Percentiles rank a stretch among this genome's conserved stretches.
Evolutionary conservation across 2,888 invertebrate genomes (phyloP).

Genomic region (Cataglyphis albicans): DNA sequence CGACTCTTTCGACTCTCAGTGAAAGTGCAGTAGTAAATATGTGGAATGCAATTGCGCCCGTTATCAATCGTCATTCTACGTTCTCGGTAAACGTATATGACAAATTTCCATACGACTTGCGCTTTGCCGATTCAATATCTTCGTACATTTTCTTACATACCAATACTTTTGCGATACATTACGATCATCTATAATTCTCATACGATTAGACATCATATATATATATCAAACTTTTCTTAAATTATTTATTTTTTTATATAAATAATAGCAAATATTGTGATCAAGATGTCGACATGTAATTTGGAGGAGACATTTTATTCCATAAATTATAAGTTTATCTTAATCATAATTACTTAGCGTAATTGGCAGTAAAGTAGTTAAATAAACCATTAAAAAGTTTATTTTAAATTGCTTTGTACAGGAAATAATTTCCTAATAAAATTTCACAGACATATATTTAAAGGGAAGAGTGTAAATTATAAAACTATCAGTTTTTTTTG

Average conservation of each 20-base stretch:
- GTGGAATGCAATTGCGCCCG: conserved; percentile 34
- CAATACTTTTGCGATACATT: background rate
- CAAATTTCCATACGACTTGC: conserved; percentile 6
- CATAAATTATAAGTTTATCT: conserved; percentile 20
- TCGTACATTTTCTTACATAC: background rate
- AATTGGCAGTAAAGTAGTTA: conserved; percentile 8
- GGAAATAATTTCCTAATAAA: conserved; percentile 9
- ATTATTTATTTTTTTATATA: background rate
- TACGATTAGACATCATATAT: background rate
- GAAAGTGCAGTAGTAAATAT: conserved; percentile 46
- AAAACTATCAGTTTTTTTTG: background rate
- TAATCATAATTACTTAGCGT: background rate
- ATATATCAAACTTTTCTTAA: background rate
- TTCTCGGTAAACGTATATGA: conserved; percentile 23
- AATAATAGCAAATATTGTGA: background rate
- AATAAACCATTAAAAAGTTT: background rate
- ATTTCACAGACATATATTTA: background rate
- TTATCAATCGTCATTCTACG: conserved; percentile 48
- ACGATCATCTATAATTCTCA: background rate
- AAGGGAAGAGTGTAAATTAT: background rate
- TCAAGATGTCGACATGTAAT: background rate
- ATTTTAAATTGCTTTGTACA: background rate
- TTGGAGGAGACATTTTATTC: conserved; percentile 15
- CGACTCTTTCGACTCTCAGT: conserved; percentile 53
- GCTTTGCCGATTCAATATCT: background rate